Percentiles rank a stretch among this genome's conserved stretches.
phyloP scores from a whole-genome alignment of 2,797 vertebrate genomes.

The Ctenosaura bakeri region DNA sequence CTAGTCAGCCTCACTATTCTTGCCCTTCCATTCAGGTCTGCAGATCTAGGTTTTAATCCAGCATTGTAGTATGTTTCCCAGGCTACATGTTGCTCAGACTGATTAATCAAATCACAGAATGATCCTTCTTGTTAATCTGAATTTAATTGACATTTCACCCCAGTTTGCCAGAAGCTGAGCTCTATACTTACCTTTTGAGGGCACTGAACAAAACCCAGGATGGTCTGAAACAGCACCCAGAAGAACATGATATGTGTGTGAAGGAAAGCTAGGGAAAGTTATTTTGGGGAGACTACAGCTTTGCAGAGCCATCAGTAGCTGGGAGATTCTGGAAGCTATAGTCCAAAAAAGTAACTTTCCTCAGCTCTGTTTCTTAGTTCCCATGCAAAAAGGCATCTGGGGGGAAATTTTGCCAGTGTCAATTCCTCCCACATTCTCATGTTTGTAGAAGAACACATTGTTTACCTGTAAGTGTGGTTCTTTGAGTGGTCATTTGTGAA shows the following conservation, averaged over 20 bases:
- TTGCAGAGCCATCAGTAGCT: no score
- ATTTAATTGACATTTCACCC: conserved; percentile 33
- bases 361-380: no score
- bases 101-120: conserved; percentile 50
- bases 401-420: no score
- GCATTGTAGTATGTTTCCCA: conserved; percentile 29
- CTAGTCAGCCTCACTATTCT: conserved; percentile 8
- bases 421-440: no score
- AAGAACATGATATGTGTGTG: not conserved
- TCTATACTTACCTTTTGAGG: not conserved
- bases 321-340: no score
- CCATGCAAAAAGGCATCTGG: no score
- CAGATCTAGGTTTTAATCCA: conserved; percentile 28
- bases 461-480: no score
- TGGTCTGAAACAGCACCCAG: not conserved
- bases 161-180: conserved; percentile 3
- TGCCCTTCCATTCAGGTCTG: not conserved
- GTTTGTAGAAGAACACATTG: no score
- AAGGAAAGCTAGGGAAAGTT: no score
- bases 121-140: conserved; percentile 28
- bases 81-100: conserved; percentile 40
- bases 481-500: no score
- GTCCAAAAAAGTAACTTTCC: no score
- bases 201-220: not conserved
- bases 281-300: no score